These are phyloP conservation scores for Metridium senile DNA, from an alignment of 92 coral and sea anemone species.

Conservation along the genomic window DNA sequence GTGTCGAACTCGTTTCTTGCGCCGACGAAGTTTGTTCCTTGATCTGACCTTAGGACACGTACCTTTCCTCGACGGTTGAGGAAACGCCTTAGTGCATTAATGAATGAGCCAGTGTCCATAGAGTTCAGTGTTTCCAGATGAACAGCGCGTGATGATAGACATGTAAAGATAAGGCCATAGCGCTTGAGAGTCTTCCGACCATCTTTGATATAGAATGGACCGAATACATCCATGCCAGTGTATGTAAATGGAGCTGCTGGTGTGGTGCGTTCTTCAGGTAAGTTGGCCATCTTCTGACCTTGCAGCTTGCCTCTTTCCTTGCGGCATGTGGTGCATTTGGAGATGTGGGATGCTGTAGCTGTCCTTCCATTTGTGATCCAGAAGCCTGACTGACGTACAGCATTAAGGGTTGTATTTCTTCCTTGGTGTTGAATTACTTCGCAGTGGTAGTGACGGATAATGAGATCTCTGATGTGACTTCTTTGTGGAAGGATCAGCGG, in stretches of 20 bases:
- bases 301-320: not conserved
- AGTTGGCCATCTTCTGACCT: not conserved
- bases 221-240: not conserved
- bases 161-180: not conserved
- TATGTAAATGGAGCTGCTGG: not conserved
- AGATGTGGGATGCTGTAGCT: not conserved
- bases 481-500: not conserved
- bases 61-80: not conserved
- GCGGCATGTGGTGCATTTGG: not conserved
- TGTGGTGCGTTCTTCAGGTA: not conserved
- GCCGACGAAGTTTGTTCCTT: constrained; percentile 45
- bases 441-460: not conserved
- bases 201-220: not conserved
- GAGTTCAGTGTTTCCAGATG: not conserved
- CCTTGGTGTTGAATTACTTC: not conserved
- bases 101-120: not conserved
- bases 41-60: constrained; percentile 30
- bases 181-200: not conserved
- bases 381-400: not conserved
- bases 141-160: not conserved
- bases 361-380: not conserved
- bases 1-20: constrained; percentile 45
- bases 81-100: not conserved
- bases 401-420: not conserved
- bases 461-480: not conserved